Percentiles rank a stretch among this genome's conserved stretches.
Conservation (phyloP, 1,140 invertebrate genomes). For the Eueides isabella region DNA sequence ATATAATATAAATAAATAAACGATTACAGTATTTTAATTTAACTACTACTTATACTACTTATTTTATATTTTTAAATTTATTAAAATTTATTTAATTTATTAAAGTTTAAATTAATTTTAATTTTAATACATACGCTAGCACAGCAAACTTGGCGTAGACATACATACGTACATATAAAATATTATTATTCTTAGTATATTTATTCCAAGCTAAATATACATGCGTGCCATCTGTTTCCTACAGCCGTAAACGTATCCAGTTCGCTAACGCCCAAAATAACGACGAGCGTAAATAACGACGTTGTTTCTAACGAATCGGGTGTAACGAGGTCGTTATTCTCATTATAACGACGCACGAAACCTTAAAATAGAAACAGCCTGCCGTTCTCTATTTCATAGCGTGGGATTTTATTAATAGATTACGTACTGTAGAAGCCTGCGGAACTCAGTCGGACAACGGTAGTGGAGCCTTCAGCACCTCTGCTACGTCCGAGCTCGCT, state of each 20-base stretch:
- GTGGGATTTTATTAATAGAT: conserved; percentile 57
- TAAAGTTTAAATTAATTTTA: too few relatives aligned
- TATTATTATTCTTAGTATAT: too few relatives aligned
- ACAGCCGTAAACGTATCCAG: conserved; percentile 41
- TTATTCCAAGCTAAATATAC: neutral
- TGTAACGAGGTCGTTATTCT: conserved; percentile 46
- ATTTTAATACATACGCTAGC: too few relatives aligned
- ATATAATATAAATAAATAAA: too few relatives aligned
- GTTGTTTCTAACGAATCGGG: conserved; percentile 52
- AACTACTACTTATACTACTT: too few relatives aligned
- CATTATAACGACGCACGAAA: conserved; percentile 45
- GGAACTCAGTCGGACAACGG: conserved; percentile 55
- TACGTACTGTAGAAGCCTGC: conserved; percentile 52
- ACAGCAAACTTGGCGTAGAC: too few relatives aligned
- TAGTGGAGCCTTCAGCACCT: conserved; percentile 63
- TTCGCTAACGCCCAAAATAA: conserved; percentile 50
- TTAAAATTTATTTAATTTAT: too few relatives aligned
- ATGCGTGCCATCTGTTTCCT: conserved; percentile 52
- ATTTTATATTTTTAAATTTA: too few relatives aligned
- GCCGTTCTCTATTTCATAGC: conserved; percentile 53
- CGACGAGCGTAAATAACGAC: conserved; percentile 60
- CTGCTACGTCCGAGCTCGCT: conserved; percentile 26
- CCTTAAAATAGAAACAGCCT: conserved; percentile 60
- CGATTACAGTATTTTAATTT: too few relatives aligned
- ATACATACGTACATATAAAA: too few relatives aligned